Evolutionary conservation across 2,113 vertebrate species (phyloP), one percentile per base, ranked within the genome.

Genomic region (Eulacestoma nigropectus): DNA sequence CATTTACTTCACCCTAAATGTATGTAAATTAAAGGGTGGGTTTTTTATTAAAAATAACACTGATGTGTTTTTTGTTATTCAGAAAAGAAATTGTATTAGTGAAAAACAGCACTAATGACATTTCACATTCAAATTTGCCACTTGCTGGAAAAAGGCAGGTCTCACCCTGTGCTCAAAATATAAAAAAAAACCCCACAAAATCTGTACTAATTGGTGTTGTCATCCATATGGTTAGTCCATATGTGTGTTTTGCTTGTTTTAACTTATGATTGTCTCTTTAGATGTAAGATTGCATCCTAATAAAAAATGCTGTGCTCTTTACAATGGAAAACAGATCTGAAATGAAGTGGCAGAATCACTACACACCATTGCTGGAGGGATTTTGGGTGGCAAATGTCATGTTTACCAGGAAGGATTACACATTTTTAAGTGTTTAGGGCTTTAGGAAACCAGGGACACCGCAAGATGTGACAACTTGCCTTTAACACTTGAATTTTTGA

Each of bases 1-100:
- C 97, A 98, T 98, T 98, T 98, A 97, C 96, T 98, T 97, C 93
- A 96, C 89, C 96, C 96, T 98, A 98, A 98, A 97, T 97, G 96
- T 98, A 98, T 98, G 97, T 98, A 98, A 98, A 98, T 98, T 97
- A 97, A 98, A 98, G 98, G 97, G 97, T 97, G 91, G 20, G 8
- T 97, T 98, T 98, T 98, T 97, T 98, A 98, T 98, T 98, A 98
- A 98, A 98, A 98, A 97, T 98, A 98, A 98, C 97, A 97, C 97
- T 93, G 97, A 97, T 98, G 97, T 97, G 97, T 97, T 98, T 96
- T 98, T 98, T 98, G 97, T 98, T 98, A 97, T 96, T 98, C 96
- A 96, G 96, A 98, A 97, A 96, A 97, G 97, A 92, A 96, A 95
- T 94, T 69, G 92, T 95, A 87, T 97, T 95, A 91, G 95, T 94